These are phyloP conservation scores for Acestrorhynchus altus DNA, from an alignment of 2,797 vertebrate species.

Conservation along the genomic window DNA sequence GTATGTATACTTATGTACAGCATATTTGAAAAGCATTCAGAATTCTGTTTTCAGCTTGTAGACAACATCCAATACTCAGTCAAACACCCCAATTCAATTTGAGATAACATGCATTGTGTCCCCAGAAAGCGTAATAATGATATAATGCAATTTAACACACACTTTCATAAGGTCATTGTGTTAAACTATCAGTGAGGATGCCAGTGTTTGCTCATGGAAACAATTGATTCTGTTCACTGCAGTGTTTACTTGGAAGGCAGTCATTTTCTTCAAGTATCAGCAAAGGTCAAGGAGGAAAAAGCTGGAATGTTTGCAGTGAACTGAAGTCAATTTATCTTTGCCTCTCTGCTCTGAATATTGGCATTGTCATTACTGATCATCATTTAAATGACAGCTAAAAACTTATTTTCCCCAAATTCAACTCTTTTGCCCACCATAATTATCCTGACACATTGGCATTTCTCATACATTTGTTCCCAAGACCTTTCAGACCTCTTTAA, in stretches of 20 bases:
- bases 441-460: conserved; percentile 19
- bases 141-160: conserved; percentile 36
- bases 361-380: conserved; percentile 31
- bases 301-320: conserved; percentile 9
- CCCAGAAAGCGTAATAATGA: conserved; percentile 39
- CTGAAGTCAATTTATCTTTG: background rate
- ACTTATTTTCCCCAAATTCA: conserved; percentile 11
- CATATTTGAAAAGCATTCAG: background rate
- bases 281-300: conserved; percentile 29
- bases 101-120: conserved; percentile 26
- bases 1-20: no score
- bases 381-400: conserved; percentile 29
- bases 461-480: background rate
- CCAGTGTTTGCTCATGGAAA: conserved; percentile 46
- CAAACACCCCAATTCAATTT: background rate
- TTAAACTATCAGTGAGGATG: conserved; percentile 41
- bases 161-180: conserved; percentile 53
- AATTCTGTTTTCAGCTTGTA: background rate
- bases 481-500: conserved; percentile 3
- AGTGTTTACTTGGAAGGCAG: conserved; percentile 45
- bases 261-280: conserved; percentile 47
- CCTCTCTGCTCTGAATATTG: conserved; percentile 34
- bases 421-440: background rate
- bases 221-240: conserved; percentile 49
- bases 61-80: background rate